Conservation (phyloP, 2,797 vertebrate genomes). For the Leptodactylus fallax region DNA sequence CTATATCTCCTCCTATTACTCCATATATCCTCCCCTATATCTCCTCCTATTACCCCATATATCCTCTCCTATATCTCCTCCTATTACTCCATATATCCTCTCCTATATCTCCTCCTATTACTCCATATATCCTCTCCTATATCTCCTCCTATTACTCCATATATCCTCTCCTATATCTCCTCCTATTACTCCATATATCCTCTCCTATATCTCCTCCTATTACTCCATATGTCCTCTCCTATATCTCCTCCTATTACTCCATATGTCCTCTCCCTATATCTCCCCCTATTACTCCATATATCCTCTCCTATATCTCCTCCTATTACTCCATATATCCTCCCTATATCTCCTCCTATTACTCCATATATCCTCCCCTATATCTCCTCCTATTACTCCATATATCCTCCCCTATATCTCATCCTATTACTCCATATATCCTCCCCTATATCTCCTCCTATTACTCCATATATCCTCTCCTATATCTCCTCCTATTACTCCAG, state of each 20-base stretch:
- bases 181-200: background rate
- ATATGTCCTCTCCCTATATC: background rate
- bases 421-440: background rate
- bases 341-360: slow-evolving; percentile 10
- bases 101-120: background rate
- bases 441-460: background rate
- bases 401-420: slow-evolving; percentile 14
- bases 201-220: background rate
- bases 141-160: slow-evolving; percentile 15
- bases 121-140: background rate
- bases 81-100: background rate
- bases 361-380: background rate
- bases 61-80: slow-evolving; percentile 23
- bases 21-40: background rate
- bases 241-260: slow-evolving; percentile 10
- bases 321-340: background rate
- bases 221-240: background rate
- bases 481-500: slow-evolving; percentile 13
- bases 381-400: slow-evolving; percentile 22
- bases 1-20: slow-evolving; percentile 10
- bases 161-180: slow-evolving; percentile 2
- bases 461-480: background rate
- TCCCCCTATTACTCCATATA: background rate
- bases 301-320: background rate
- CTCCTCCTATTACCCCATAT: slow-evolving; percentile 20